Percentiles rank a stretch among this genome's conserved stretches.
phyloP scores from a whole-genome alignment of 2,888 invertebrate species.

The Portevinia maculata region DNA sequence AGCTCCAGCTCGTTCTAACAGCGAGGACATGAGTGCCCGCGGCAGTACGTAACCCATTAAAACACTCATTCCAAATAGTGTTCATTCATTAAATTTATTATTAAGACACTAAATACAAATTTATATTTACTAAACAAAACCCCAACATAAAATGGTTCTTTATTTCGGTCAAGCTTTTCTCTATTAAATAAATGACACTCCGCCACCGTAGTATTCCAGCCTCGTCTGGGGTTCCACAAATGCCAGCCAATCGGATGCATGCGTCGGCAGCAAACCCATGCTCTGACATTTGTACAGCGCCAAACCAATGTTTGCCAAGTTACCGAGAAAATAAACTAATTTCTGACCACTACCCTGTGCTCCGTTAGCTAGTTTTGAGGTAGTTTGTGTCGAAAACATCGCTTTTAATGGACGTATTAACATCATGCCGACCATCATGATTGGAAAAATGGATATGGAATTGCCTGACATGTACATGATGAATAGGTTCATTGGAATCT shows the following conservation, averaged over 20 bases:
- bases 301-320: slow-evolving; percentile 94
- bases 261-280: slow-evolving; percentile 98
- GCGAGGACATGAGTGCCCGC: no score
- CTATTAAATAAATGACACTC: slow-evolving; percentile 85
- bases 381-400: slow-evolving; percentile 93
- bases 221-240: slow-evolving; percentile 96
- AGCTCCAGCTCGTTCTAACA: no score
- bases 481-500: slow-evolving; percentile 98
- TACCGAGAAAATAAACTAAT: slow-evolving; percentile 96
- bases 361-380: slow-evolving; percentile 97
- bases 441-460: slow-evolving; percentile 99
- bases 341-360: slow-evolving; percentile 95
- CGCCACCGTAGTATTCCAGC: slow-evolving; percentile 93
- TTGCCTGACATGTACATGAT: slow-evolving; percentile 99
- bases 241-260: slow-evolving; percentile 98
- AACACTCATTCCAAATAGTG: not conserved
- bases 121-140: slow-evolving; percentile 66
- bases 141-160: slow-evolving; percentile 41
- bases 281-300: slow-evolving; percentile 99
- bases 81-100: slow-evolving; percentile 24
- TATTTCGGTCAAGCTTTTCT: slow-evolving; percentile 1
- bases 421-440: slow-evolving; percentile 99
- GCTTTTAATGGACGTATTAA: slow-evolving; percentile 98
- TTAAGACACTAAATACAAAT: slow-evolving; percentile 47
- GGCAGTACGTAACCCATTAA: not conserved